phyloP scores from a whole-genome alignment of 1,140 invertebrate genomes.

The Drosophila santomea region DNA sequence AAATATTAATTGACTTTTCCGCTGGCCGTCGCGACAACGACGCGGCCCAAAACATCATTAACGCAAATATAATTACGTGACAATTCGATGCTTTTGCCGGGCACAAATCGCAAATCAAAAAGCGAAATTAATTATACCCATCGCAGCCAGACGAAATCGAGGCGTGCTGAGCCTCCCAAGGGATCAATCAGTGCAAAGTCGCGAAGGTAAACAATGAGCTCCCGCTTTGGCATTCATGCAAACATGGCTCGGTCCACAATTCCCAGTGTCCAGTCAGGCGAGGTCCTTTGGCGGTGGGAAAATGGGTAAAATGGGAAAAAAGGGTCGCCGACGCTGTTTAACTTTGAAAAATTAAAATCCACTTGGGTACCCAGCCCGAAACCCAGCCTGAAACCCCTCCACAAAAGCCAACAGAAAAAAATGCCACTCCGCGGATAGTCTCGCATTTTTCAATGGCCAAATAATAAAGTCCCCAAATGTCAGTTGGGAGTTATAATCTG shows the following conservation, averaged over 20 bases:
- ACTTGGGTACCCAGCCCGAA: slow-evolving; percentile 60
- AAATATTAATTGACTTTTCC: slow-evolving; percentile 81
- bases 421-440: slow-evolving; percentile 34
- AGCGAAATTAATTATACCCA: slow-evolving; percentile 73
- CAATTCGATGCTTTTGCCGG: slow-evolving; percentile 70
- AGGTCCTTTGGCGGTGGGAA: slow-evolving; percentile 31
- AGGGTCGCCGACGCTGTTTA: slow-evolving; percentile 70
- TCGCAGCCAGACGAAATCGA: slow-evolving; percentile 9
- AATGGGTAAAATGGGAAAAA: slow-evolving; percentile 42
- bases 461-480: slow-evolving; percentile 79
- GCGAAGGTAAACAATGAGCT: slow-evolving; percentile 74
- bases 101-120: slow-evolving; percentile 52
- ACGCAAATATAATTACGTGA: slow-evolving; percentile 82
- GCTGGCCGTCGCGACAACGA: slow-evolving; percentile 33
- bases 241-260: slow-evolving; percentile 40
- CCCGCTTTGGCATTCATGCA: slow-evolving; percentile 57
- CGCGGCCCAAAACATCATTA: slow-evolving; percentile 68
- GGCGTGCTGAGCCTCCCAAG: slow-evolving; percentile 59
- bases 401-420: slow-evolving; percentile 4
- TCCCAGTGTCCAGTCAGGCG: slow-evolving; percentile 31
- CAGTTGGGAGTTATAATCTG: slow-evolving; percentile 81
- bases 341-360: slow-evolving; percentile 83
- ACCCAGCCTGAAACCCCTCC: background rate
- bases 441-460: slow-evolving; percentile 79
- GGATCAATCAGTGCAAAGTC: slow-evolving; percentile 78